phyloP scores from a whole-genome alignment of 2,797 vertebrate genomes.

The Spinus pinus region DNA sequence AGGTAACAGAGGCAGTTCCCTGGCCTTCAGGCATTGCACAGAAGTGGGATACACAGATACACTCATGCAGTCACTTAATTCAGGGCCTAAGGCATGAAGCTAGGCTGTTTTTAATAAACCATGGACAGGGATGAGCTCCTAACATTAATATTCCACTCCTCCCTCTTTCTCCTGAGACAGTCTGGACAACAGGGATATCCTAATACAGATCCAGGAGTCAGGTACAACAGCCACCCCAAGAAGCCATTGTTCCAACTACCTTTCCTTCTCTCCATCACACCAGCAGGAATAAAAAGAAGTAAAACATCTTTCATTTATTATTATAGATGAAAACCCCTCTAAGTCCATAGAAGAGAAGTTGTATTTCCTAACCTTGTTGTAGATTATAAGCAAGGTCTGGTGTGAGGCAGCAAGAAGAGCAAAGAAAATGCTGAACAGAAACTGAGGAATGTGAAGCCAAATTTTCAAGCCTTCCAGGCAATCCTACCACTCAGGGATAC shows the following conservation, averaged over 20 bases:
- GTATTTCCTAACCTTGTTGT: neutral
- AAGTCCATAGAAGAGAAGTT: neutral
- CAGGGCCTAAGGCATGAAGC: neutral
- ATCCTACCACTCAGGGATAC: neutral
- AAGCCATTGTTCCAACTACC: neutral
- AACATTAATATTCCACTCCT: neutral
- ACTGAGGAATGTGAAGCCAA: neutral
- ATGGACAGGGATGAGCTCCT: neutral
- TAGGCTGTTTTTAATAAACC: neutral
- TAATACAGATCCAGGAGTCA: fast-evolving
- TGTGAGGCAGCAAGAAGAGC: neutral
- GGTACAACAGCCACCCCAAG: neutral
- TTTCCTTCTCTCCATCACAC: neutral
- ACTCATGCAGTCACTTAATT: neutral
- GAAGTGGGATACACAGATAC: neutral
- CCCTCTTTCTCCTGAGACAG: neutral
- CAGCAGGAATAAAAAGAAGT: neutral
- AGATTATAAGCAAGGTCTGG: neutral
- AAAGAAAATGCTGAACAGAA: neutral
- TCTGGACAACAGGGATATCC: neutral
- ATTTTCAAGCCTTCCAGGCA: neutral
- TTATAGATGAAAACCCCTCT: fast-evolving
- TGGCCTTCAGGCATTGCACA: neutral
- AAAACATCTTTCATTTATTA: neutral
- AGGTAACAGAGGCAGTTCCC: neutral